These are phyloP conservation scores for Lagopus leucura DNA, from an alignment of 2,113 vertebrate species.

Conservation along the genomic window DNA sequence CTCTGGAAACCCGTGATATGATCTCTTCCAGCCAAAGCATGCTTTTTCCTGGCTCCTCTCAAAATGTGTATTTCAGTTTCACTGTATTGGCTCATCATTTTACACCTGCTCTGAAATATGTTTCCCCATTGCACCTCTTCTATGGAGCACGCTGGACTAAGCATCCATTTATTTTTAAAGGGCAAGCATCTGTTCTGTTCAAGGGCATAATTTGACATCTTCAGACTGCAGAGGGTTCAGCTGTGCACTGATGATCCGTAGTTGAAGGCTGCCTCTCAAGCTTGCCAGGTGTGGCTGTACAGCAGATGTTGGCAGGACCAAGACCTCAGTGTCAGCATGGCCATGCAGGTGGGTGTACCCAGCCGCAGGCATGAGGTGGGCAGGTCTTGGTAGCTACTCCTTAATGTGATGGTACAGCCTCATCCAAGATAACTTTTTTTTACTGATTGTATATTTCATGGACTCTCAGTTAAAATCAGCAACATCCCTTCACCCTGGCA, in stretches of 20 bases:
- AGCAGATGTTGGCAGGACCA: not conserved
- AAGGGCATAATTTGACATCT: not conserved
- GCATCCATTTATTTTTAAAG: not conserved
- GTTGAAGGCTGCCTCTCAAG: not conserved
- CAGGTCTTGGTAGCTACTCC: not conserved
- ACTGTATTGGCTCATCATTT: not conserved
- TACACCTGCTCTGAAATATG: not conserved
- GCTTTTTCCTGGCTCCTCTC: not conserved
- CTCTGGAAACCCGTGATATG: not conserved
- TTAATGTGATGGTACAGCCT: not conserved
- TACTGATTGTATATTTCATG: not conserved
- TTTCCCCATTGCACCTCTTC: not conserved
- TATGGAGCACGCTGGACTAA: not conserved
- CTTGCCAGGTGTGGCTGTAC: no score
- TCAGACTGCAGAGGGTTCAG: not conserved
- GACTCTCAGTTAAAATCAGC: not conserved
- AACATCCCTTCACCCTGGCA: not conserved
- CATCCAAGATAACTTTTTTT: not conserved
- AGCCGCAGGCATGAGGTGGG: not conserved
- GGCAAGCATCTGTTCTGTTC: not conserved
- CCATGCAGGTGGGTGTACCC: not conserved
- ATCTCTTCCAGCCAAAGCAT: not conserved
- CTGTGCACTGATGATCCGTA: rapidly evolving
- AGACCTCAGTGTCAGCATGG: not conserved
- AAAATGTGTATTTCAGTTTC: constrained; percentile 23